Evolutionary conservation across 2,888 invertebrate genomes (phyloP), one percentile per base, ranked within the genome.

Genomic region (Agrochola circellaris): DNA sequence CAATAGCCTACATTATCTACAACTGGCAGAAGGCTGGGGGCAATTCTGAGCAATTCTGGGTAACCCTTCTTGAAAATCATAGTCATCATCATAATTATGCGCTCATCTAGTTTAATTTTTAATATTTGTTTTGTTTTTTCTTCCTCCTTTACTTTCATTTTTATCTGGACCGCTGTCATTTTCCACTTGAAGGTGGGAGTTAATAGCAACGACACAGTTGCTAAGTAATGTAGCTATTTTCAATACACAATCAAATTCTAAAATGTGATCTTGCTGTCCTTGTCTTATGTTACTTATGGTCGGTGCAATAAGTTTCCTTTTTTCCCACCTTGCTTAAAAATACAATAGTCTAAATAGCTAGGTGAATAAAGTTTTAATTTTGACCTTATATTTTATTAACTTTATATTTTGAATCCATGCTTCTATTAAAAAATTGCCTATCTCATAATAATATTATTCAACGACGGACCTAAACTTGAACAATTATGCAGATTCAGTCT

Each of bases 1-100:
- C 88, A 7, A 68, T 90, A 20, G 95, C 92, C 4, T 90, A 91
- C 85, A 75, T 92, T 1, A 71, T 93, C 58, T 92, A 92, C 77
- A 70, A 89, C 60, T 89, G 90, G 82, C 92, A 93, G 79, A 86
- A 88, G 13, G 85, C 81, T 2, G 79, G 87, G 11, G 73, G 88
- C n/a, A 84, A 89, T 30, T 48, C 87, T 0, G 70, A 83, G 6
- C 88, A 88, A 64, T 90, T 89, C 73, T 87, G 87, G 90, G 94
- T 94, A 87, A 75, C 2, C 1, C 17, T 23, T 34, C n/a, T 11
- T 15, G 15, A 11, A 11, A 42, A 42, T 42, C 42, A 42, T 42
- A 0, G 11, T 42, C 42, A 42, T 9, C 42, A 42, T 42, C 9
- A 42, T 42, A 42, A 42, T 45, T 26, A 48, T 42, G 17, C 42